These are phyloP conservation scores for Brachystomella parvula DNA, from an alignment of 1,140 invertebrate species.

Conservation along the genomic window DNA sequence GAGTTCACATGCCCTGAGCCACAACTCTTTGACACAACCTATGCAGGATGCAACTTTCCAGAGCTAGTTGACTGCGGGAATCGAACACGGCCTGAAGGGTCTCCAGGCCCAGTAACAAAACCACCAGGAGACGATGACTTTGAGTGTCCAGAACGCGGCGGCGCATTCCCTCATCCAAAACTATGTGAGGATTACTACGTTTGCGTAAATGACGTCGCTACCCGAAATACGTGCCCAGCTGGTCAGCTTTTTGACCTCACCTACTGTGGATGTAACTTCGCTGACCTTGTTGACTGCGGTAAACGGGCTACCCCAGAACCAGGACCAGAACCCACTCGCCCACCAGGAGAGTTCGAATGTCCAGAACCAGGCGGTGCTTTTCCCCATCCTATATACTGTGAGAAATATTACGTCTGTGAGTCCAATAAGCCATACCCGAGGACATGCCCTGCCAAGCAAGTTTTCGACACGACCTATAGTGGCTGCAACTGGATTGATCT, in stretches of 20 bases:
- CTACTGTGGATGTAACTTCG: background rate
- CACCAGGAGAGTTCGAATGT: background rate
- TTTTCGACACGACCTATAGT: conserved; percentile 26
- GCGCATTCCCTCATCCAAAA: conserved; percentile 6
- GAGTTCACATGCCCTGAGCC: conserved; percentile 21
- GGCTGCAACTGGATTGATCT: conserved; percentile 31
- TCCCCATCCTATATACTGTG: conserved; percentile 18
- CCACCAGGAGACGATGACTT: background rate
- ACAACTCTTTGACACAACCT: conserved; percentile 23
- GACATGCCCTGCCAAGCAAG: conserved; percentile 20
- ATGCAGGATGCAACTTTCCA: conserved; percentile 28
- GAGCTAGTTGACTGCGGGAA: conserved; percentile 19
- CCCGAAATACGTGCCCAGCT: background rate
- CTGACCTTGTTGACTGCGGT: background rate
- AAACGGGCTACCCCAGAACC: background rate
- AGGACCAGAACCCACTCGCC: background rate
- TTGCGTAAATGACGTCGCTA: background rate
- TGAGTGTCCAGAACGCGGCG: background rate
- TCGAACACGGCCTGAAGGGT: conserved; percentile 8
- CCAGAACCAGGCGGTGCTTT: conserved; percentile 11
- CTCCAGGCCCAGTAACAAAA: background rate
- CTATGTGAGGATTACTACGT: conserved; percentile 10
- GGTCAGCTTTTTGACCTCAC: background rate
- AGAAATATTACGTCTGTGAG: background rate
- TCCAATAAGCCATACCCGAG: conserved; percentile 4